These are phyloP conservation scores for Pheucticus melanocephalus DNA, from an alignment of 2,113 vertebrate species.

Conservation along the genomic window DNA sequence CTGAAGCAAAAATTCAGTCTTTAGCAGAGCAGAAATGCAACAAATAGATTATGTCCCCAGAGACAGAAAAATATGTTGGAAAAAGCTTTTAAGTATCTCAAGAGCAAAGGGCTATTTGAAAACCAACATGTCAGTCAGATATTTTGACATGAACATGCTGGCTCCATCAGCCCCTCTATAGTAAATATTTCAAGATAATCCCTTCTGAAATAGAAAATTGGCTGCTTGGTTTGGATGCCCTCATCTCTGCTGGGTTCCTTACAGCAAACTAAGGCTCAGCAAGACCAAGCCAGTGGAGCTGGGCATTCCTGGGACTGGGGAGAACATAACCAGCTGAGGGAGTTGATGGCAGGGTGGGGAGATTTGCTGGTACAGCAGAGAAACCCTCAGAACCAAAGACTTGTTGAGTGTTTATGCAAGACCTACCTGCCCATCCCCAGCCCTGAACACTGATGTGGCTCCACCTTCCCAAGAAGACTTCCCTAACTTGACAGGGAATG, in stretches of 20 bases:
- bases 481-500: background rate
- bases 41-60: background rate
- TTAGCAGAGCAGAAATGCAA: background rate
- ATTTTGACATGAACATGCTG: background rate
- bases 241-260: background rate
- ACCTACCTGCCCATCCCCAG: background rate
- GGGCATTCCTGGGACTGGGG: background rate
- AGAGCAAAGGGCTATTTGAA: background rate
- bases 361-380: background rate
- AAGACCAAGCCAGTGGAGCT: rapidly evolving
- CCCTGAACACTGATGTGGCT: background rate
- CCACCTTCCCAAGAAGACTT: background rate
- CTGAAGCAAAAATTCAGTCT: background rate
- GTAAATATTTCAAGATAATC: slow-evolving; percentile 7
- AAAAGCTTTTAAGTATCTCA: slow-evolving; percentile 7
- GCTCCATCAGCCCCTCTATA: background rate
- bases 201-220: background rate
- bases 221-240: background rate
- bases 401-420: background rate
- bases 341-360: background rate
- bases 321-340: background rate
- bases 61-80: background rate
- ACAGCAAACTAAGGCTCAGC: background rate
- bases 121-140: background rate
- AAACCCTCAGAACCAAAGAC: background rate